A percentile compares a stretch with the other conserved stretches of the same genome.
Evolutionary conservation across 2,113 vertebrate genomes (phyloP).

Genomic region (Larimichthys polyactis): DNA sequence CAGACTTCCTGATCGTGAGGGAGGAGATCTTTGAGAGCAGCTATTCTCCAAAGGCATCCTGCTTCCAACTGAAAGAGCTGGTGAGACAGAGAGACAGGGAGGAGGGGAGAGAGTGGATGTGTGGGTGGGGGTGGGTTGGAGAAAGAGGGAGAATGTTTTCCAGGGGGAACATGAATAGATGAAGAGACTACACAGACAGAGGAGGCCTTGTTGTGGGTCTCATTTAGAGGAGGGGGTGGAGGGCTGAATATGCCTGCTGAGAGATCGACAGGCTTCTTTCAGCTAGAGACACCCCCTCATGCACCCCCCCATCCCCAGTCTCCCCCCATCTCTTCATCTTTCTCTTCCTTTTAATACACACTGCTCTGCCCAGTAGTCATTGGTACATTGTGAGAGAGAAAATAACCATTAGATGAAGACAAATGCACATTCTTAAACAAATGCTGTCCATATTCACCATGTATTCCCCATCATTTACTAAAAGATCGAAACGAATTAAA

Average conservation of each 20-base stretch:
- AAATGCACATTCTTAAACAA: constrained; percentile 64
- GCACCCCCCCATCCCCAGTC: constrained; percentile 2
- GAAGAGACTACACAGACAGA: constrained; percentile 82
- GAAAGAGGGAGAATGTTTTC: constrained; percentile 79
- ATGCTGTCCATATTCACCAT: constrained; percentile 45
- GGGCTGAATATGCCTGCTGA: constrained; percentile 81
- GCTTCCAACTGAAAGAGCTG: constrained; percentile 73
- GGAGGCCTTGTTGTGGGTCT: constrained; percentile 85
- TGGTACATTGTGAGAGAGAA: constrained; percentile 62
- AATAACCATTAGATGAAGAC: constrained; percentile 65
- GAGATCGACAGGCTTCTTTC: constrained; percentile 87
- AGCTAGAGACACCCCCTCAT: constrained; percentile 68
- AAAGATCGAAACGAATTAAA: neutral
- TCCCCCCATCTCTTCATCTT: constrained; percentile 64
- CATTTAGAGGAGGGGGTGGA: constrained; percentile 70
- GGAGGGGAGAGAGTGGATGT: constrained; percentile 12
- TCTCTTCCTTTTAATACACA: constrained; percentile 51
- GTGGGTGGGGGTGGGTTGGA: neutral
- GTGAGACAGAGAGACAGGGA: constrained; percentile 43
- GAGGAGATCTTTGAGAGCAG: constrained; percentile 72
- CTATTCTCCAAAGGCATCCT: constrained; percentile 75
- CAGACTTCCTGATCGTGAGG: constrained; percentile 62
- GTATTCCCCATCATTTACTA: constrained; percentile 19
- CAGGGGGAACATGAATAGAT: constrained; percentile 84
- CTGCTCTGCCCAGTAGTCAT: constrained; percentile 56